phyloP scores from a whole-genome alignment of 2,113 vertebrate genomes.

The Colistium nudipinnis region DNA sequence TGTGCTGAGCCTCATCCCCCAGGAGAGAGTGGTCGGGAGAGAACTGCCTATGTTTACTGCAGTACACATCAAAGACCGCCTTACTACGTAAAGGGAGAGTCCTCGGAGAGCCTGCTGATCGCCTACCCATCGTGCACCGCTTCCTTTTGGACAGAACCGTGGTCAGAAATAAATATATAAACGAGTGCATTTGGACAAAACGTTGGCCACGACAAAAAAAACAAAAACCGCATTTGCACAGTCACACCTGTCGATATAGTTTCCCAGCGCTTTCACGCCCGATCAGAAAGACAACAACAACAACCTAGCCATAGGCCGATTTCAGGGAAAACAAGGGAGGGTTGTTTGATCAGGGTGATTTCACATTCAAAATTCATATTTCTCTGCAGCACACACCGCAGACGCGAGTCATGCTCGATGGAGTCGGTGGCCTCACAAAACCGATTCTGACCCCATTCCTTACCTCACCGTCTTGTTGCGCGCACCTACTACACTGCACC shows the following conservation, averaged over 20 bases:
- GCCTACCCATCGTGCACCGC: slow-evolving; percentile 71
- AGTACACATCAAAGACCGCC: slow-evolving; percentile 76
- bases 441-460: too few species aligned
- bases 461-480: too few species aligned
- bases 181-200: slow-evolving; percentile 16
- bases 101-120: slow-evolving; percentile 67
- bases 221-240: too few species aligned
- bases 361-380: too few species aligned
- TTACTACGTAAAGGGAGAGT: slow-evolving; percentile 63
- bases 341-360: too few species aligned
- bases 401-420: too few species aligned
- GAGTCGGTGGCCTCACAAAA: too few species aligned
- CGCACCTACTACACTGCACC: too few species aligned
- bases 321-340: too few species aligned
- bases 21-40: slow-evolving; percentile 70
- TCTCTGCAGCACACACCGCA: too few species aligned
- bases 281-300: too few species aligned
- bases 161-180: slow-evolving; percentile 42
- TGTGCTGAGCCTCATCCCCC: slow-evolving; percentile 70
- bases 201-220: background rate
- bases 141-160: slow-evolving; percentile 62
- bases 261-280: background rate
- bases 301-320: too few species aligned
- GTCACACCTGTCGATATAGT: background rate
- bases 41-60: slow-evolving; percentile 79